These are phyloP conservation scores for Polydrusus cervinus DNA, from an alignment of 2,888 invertebrate genomes.

Conservation along the genomic window DNA sequence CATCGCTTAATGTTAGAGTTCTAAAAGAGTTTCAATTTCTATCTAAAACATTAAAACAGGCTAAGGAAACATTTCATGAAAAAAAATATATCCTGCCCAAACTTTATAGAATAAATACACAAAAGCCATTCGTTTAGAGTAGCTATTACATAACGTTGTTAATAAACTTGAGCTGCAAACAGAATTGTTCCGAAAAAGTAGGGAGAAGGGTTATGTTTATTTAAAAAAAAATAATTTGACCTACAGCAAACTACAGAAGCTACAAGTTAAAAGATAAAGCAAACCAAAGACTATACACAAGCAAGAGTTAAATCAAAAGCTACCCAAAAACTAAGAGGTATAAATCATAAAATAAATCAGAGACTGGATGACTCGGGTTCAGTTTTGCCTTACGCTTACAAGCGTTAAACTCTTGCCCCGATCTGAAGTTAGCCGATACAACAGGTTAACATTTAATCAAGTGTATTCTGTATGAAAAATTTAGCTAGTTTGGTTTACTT, in stretches of 20 bases:
- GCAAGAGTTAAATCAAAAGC: slow-evolving; percentile 64
- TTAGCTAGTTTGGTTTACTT: neutral
- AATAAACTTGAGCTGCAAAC: slow-evolving; percentile 31
- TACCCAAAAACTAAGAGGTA: slow-evolving; percentile 62
- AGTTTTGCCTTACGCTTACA: slow-evolving; percentile 69
- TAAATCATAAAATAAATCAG: slow-evolving; percentile 66
- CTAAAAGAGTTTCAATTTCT: slow-evolving; percentile 17
- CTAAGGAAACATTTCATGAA: slow-evolving; percentile 24
- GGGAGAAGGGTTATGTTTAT: slow-evolving; percentile 61
- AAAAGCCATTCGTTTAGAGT: slow-evolving; percentile 23
- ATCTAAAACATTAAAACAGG: slow-evolving; percentile 4
- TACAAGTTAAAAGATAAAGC: slow-evolving; percentile 56
- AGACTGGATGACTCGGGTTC: slow-evolving; percentile 70
- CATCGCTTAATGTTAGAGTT: neutral
- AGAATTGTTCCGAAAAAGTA: slow-evolving; percentile 43
- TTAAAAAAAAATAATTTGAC: slow-evolving; percentile 49
- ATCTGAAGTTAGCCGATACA: slow-evolving; percentile 55
- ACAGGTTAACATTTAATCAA: slow-evolving; percentile 8
- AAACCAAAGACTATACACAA: slow-evolving; percentile 61
- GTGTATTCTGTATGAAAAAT: neutral
- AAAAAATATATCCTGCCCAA: neutral
- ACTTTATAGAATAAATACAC: neutral
- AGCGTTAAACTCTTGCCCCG: slow-evolving; percentile 59
- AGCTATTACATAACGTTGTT: slow-evolving; percentile 33
- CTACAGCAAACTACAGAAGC: slow-evolving; percentile 59